Conservation (phyloP, 2,113 vertebrate genomes). For the Pleuronectes platessa region DNA sequence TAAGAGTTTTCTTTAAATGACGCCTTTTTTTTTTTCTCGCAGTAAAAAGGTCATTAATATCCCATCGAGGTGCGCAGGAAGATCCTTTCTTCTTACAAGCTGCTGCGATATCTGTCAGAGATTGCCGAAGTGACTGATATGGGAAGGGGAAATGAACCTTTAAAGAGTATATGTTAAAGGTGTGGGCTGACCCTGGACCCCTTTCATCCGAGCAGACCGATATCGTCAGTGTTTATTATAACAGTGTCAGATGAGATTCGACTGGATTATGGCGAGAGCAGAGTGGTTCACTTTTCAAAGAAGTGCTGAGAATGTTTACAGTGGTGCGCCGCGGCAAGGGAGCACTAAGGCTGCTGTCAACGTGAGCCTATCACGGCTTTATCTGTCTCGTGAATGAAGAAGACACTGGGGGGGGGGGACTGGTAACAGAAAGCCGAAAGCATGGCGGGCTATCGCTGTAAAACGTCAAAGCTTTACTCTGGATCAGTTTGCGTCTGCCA, state of each 20-base stretch:
- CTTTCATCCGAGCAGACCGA: slow-evolving; percentile 69
- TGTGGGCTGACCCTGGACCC: slow-evolving; percentile 41
- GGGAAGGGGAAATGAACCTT: slow-evolving; percentile 42
- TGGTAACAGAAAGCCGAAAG: not conserved
- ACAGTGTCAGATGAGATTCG: slow-evolving; percentile 61
- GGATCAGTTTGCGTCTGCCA: not conserved
- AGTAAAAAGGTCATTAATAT: not conserved
- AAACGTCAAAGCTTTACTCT: slow-evolving; percentile 30
- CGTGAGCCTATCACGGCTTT: slow-evolving; percentile 39
- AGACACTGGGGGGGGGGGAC: slow-evolving; percentile 18
- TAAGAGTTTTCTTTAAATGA: no score
- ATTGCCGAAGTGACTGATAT: slow-evolving; percentile 50
- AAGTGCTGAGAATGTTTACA: slow-evolving; percentile 63
- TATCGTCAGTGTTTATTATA: slow-evolving; percentile 64
- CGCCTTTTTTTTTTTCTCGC: not conserved
- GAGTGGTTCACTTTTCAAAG: slow-evolving; percentile 60
- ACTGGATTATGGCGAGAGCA: slow-evolving; percentile 54
- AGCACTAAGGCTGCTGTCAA: slow-evolving; percentile 52
- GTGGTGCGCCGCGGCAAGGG: slow-evolving; percentile 51
- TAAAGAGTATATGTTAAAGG: slow-evolving; percentile 49
- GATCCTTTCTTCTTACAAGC: slow-evolving; percentile 6
- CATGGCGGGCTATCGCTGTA: slow-evolving; percentile 16
- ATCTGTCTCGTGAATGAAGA: slow-evolving; percentile 58
- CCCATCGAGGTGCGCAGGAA: not conserved
- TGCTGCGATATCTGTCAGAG: slow-evolving; percentile 15